Evolutionary conservation across 2,113 vertebrate genomes (phyloP).

Genomic region (Murina feae): DNA sequence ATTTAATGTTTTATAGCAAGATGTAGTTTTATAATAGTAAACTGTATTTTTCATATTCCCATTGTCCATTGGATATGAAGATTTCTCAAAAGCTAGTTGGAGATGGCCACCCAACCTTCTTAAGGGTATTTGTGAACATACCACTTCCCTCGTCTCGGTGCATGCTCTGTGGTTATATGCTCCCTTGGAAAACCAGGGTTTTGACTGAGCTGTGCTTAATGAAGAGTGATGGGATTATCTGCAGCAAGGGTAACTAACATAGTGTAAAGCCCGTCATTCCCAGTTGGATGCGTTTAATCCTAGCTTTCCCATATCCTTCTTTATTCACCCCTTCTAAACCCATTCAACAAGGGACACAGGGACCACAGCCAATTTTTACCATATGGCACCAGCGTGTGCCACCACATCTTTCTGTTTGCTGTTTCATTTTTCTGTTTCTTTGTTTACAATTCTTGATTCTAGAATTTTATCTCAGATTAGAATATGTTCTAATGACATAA

Average conservation of each 20-base stretch:
- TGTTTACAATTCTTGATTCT: background rate
- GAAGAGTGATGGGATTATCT: background rate
- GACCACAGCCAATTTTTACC: background rate
- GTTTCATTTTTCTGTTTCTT: background rate
- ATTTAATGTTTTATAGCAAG: background rate
- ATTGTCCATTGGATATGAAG: background rate
- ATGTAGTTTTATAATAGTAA: background rate
- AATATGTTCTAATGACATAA: background rate
- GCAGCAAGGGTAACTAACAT: background rate
- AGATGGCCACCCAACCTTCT: background rate
- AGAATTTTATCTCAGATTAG: background rate
- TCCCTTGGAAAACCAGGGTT: background rate
- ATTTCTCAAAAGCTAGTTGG: constrained; percentile 4
- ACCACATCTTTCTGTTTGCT: background rate
- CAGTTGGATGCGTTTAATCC: background rate
- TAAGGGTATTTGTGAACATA: background rate
- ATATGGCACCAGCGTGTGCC: background rate
- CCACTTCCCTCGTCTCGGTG: background rate
- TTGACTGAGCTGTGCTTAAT: background rate
- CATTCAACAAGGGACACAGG: background rate
- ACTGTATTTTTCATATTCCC: background rate
- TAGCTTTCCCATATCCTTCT: background rate
- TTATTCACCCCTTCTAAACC: background rate
- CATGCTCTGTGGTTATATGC: background rate
- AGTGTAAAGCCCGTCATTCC: background rate